Percentiles rank a stretch among this genome's conserved stretches.
These are phyloP conservation scores for Cryptops parisi DNA, from an alignment of 2,888 invertebrate genomes.

Conservation along the genomic window DNA sequence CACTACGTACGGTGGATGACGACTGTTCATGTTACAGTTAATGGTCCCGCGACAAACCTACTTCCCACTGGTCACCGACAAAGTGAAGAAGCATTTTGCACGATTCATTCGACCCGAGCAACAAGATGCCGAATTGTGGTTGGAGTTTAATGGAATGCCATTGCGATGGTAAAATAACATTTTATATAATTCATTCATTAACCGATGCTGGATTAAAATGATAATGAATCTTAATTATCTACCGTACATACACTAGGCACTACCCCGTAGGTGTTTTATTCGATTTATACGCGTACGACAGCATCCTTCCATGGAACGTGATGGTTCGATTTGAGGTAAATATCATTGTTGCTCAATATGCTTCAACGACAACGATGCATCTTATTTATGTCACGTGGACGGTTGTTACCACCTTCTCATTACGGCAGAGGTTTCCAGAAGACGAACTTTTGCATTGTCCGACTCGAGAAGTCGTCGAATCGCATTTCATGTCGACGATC, in stretches of 20 bases:
- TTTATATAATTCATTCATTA: too few relatives aligned
- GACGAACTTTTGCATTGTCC: constrained; percentile 70
- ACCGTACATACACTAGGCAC: too few relatives aligned
- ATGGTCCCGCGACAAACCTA: constrained; percentile 89
- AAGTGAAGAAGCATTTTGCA: constrained; percentile 78
- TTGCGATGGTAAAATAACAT: constrained; percentile 79
- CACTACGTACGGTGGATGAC: too few relatives aligned
- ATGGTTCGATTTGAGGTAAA: constrained; percentile 64
- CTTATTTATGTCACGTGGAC: too few relatives aligned
- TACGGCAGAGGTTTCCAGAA: constrained; percentile 70
- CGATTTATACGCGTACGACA: constrained; percentile 57
- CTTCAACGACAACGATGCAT: neutral
- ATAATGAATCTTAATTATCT: too few relatives aligned
- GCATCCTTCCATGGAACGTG: constrained; percentile 77
- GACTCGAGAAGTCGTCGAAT: constrained; percentile 78
- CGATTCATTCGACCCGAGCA: constrained; percentile 65
- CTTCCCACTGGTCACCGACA: constrained; percentile 87
- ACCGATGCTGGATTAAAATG: too few relatives aligned
- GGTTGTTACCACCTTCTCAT: too few relatives aligned
- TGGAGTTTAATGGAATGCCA: constrained; percentile 81
- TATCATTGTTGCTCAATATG: constrained; percentile 5
- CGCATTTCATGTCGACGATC: constrained; percentile 84
- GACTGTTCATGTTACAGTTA: too few relatives aligned
- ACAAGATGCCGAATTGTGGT: constrained; percentile 80
- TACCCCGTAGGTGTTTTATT: constrained; percentile 70